Base-by-base conservation (phyloP, 30 jellyfish, hydroid and myxozoan species). In the Mastigias papua region DNA sequence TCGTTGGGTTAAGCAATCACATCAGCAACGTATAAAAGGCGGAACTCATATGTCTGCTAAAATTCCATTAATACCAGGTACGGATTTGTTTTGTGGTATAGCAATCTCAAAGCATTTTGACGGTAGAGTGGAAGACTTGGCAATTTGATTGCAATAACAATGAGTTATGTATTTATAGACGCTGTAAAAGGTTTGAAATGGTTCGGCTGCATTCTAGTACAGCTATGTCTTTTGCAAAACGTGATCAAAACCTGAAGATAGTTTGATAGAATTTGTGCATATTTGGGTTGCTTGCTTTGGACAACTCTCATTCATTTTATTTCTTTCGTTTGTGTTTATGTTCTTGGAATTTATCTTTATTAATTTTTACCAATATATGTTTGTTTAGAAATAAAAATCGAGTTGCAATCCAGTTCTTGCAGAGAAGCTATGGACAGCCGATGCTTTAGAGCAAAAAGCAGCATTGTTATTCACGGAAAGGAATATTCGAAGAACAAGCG, bases 1-100 rank as follows among this genome's bases (percentile, higher is more conserved):
- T 9, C 20, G 64, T 2, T 88, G 91, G 91, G 86, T 88, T 11
- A 84, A 69, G n/a, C 96, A 88, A 64, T 49, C 15, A 29, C 69
- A 50, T 19, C 15, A 69, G 21, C 30, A 37, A 4, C 80, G 34
- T 3, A 48, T 65, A n/a, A 69, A 54, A 49, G 88, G 88, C 21
- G 84, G 94, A 0, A 50, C 54, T 34, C 11, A 11, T 13, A 2
- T 85, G 69, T 3, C 75, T 0, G 88, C 94, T 20, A 60, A 21
- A 0, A 58, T 85, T 17, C 76, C 76, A 0, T 31, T 85, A 20
- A 34, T 22, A 2, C 88, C 94, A 22, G 94, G 94, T 73, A 57
- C 88, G 11, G 7, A 26, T 7, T 27, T n/a, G 2, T 17, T 16
- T 15, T 21, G 11, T 37, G 6, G 6, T 3, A 37, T 37, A 6